Percentiles rank a stretch among this genome's conserved stretches.
These are phyloP conservation scores for Marcusenius ussheri DNA, from an alignment of 2,113 vertebrate genomes.

Conservation along the genomic window DNA sequence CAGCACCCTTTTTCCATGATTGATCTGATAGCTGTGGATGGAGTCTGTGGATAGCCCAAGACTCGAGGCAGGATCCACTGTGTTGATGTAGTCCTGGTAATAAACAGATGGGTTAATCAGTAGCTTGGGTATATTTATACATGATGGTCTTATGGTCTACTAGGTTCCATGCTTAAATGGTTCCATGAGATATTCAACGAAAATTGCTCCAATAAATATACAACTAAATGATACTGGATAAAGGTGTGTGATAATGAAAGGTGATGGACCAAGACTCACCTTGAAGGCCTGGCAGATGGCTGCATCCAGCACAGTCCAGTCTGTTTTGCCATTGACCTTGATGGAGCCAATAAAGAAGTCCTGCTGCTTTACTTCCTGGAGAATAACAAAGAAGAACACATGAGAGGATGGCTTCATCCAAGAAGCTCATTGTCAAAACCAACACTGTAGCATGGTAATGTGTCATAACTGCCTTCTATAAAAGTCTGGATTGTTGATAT, in stretches of 20 bases:
- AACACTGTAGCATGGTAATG: not conserved
- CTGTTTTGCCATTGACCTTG: conserved; percentile 65
- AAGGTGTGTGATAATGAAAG: not conserved
- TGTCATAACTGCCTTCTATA: not conserved
- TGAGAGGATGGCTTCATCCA: not conserved
- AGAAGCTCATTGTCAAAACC: not conserved
- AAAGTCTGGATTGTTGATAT: not conserved
- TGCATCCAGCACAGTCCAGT: conserved; percentile 83
- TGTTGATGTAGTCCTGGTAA: conserved; percentile 76
- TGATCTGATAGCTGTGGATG: conserved; percentile 76
- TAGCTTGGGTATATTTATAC: not conserved
- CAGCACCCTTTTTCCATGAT: conserved; percentile 71
- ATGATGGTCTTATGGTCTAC: not conserved
- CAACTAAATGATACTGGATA: not conserved
- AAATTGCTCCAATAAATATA: not conserved
- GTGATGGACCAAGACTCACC: conserved; percentile 53
- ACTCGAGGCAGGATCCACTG: conserved; percentile 82
- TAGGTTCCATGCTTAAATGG: not conserved
- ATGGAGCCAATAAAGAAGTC: conserved; percentile 82
- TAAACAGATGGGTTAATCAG: not conserved
- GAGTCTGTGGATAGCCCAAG: conserved; percentile 82
- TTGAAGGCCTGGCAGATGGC: conserved; percentile 77
- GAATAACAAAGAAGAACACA: not conserved
- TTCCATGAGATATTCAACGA: not conserved
- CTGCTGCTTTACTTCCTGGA: conserved; percentile 78